These are phyloP conservation scores for Myotis daubentonii DNA, from an alignment of 2,797 vertebrate species.

Conservation along the genomic window DNA sequence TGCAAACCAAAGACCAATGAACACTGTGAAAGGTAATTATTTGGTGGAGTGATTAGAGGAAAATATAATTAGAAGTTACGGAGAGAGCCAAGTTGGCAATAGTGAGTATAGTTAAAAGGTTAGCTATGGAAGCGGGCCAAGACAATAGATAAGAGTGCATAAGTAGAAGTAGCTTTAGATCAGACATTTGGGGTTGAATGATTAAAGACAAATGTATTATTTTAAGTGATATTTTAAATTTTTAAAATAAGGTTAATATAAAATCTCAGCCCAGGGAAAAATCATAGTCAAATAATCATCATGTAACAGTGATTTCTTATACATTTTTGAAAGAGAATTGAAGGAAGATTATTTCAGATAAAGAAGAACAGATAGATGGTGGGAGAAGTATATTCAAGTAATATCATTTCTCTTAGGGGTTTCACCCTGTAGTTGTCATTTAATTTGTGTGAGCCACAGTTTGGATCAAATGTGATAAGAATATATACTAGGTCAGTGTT, in stretches of 20 bases:
- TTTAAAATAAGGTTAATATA: not conserved
- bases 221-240: not conserved
- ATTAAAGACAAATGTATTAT: not conserved
- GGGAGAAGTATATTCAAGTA: not conserved
- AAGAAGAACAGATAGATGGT: not conserved
- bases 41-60: not conserved
- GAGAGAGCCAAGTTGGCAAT: not conserved
- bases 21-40: not conserved
- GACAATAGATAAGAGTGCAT: not conserved
- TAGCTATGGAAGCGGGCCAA: not conserved
- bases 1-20: not conserved
- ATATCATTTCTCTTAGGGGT: not conserved
- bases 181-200: not conserved
- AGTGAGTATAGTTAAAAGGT: not conserved
- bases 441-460: not conserved
- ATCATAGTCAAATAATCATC: not conserved
- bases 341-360: not conserved
- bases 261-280: not conserved
- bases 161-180: not conserved
- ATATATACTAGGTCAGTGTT: not conserved
- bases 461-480: not conserved
- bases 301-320: not conserved
- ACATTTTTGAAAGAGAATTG: not conserved
- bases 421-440: not conserved
- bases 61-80: not conserved